These are phyloP conservation scores for Petrosia ficiformis DNA, from an alignment of 37 sponge, comb jelly and placozoan species.

Conservation along the genomic window DNA sequence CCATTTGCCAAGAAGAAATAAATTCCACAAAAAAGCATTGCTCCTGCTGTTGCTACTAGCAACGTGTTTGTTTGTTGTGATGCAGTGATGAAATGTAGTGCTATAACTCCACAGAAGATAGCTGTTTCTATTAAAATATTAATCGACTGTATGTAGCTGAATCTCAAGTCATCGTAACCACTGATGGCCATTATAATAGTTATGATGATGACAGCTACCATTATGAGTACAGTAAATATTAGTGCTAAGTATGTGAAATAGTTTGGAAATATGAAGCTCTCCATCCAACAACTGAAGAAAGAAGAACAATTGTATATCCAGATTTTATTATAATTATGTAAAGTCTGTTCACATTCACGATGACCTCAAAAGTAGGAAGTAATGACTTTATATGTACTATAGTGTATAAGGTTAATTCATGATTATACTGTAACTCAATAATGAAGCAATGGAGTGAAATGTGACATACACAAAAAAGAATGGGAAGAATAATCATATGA, in stretches of 20 bases:
- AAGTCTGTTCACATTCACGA: too few relatives aligned
- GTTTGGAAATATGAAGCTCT: slow-evolving; percentile 25
- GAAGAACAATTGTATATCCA: too few relatives aligned
- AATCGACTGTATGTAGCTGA: neutral
- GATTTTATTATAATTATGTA: too few relatives aligned
- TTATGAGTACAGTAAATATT: neutral
- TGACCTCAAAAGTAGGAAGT: too few relatives aligned
- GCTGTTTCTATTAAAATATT: neutral
- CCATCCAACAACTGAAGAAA: slow-evolving; percentile 36
- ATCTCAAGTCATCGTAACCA: slow-evolving; percentile 9
- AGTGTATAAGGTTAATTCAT: too few relatives aligned
- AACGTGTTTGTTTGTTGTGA: neutral
- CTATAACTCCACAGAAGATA: slow-evolving; percentile 4
- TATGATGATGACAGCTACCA: neutral
- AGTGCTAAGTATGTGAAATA: slow-evolving; percentile 26
- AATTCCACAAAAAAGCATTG: neutral
- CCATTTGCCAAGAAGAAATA: slow-evolving; percentile 27
- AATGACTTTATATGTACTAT: too few relatives aligned
- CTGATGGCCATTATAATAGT: slow-evolving; percentile 19
- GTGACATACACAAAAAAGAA: too few relatives aligned
- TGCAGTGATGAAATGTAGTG: slow-evolving; percentile 14
- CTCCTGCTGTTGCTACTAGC: neutral
- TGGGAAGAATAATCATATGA: too few relatives aligned
- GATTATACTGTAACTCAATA: too few relatives aligned
- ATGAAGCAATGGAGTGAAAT: too few relatives aligned